Percentiles rank a stretch among this genome's conserved stretches.
Evolutionary conservation across 2,888 invertebrate species (phyloP).

Genomic region (Gisinianus flammeolus): DNA sequence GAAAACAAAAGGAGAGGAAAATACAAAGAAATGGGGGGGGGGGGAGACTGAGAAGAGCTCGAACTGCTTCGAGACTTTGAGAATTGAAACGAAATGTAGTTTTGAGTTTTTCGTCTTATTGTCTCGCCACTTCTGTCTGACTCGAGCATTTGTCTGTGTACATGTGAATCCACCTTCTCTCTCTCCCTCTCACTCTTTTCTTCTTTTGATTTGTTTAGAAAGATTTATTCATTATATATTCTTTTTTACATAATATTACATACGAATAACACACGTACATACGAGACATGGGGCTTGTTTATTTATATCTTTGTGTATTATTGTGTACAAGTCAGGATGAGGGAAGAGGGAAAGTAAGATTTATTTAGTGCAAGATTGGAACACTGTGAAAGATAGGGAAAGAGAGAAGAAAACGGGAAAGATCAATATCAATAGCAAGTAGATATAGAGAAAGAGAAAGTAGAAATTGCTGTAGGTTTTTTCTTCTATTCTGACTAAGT

Average conservation of each 20-base stretch:
- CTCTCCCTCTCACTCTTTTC: background rate
- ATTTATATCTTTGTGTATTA: no score
- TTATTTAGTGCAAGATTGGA: constrained; percentile 32
- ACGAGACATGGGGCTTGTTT: no score
- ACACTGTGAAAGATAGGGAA: background rate
- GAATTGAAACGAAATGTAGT: background rate
- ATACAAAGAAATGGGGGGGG: no score
- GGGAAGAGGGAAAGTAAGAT: constrained; percentile 13
- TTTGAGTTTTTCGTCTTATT: background rate
- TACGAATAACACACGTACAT: no score
- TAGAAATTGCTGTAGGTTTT: no score
- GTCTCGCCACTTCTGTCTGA: no score
- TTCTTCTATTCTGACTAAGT: background rate
- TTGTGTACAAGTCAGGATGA: no score
- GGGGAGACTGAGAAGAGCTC: no score
- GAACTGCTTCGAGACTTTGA: no score
- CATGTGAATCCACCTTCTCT: background rate
- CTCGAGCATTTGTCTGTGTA: background rate
- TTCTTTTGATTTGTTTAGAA: background rate
- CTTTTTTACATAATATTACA: no score
- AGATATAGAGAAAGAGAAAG: constrained; percentile 9
- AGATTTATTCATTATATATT: constrained; percentile 22
- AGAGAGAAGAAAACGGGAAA: constrained; percentile 2
- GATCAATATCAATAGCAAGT: background rate
- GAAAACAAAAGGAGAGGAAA: no score